Conservation (phyloP, 2,888 invertebrate genomes). For the Drosophila sordidula region DNA sequence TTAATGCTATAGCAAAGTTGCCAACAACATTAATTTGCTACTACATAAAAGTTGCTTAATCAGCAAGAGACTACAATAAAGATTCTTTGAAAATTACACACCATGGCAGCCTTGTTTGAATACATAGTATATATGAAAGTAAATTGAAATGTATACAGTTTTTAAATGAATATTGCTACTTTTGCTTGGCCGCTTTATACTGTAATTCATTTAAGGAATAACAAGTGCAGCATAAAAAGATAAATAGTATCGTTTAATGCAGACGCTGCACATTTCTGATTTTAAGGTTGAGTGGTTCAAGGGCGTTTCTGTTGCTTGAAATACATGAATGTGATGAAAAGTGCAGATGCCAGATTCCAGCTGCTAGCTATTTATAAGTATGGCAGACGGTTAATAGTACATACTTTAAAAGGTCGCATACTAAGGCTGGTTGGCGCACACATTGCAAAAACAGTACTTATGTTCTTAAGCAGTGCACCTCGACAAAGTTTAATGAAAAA, state of each 20-base stretch:
- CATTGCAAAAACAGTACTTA: background rate
- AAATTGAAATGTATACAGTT: background rate
- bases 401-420: background rate
- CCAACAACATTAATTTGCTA: background rate
- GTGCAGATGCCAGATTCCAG: background rate
- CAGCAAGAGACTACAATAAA: background rate
- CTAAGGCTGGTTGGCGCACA: background rate
- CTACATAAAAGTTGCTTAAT: no score
- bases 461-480: background rate
- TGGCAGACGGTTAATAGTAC: background rate
- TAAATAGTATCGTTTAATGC: slow-evolving; percentile 5
- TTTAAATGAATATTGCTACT: background rate
- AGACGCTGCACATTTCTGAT: slow-evolving; percentile 16
- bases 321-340: background rate
- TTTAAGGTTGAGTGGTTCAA: slow-evolving; percentile 4
- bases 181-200: background rate
- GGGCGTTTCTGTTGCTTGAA: slow-evolving; percentile 2
- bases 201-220: slow-evolving; percentile 1
- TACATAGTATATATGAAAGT: background rate
- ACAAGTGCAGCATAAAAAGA: background rate
- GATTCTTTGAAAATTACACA: background rate
- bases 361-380: background rate
- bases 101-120: background rate
- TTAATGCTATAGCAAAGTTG: background rate
- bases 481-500: background rate